Percentiles rank a stretch among this genome's conserved stretches.
Evolutionary conservation across 2,113 vertebrate genomes (phyloP).

Genomic region (Scalopus aquaticus): DNA sequence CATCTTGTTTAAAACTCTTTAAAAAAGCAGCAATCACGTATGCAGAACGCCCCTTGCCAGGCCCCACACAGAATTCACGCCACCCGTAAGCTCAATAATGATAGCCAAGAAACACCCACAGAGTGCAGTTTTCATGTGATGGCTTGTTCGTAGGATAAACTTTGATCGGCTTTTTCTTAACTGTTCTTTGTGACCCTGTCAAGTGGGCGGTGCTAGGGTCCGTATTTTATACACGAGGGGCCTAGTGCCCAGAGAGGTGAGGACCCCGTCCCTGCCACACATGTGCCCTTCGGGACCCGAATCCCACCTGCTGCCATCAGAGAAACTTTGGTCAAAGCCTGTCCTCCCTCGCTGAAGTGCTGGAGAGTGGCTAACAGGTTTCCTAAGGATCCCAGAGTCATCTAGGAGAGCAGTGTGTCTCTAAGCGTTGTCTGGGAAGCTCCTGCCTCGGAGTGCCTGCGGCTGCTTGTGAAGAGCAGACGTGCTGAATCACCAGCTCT

Average conservation of each 20-base stretch:
- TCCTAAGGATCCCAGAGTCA: not conserved
- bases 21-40: not conserved
- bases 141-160: not conserved
- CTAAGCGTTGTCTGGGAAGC: not conserved
- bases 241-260: not conserved
- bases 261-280: not conserved
- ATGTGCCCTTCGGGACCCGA: too few species aligned
- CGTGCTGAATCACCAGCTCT: not conserved
- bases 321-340: not conserved
- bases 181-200: not conserved
- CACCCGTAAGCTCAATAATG: not conserved
- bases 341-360: not conserved
- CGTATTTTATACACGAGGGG: not conserved
- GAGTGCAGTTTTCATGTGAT: not conserved
- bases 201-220: not conserved
- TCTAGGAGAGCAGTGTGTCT: slow-evolving; percentile 14
- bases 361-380: not conserved
- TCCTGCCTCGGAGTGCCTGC: not conserved
- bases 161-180: not conserved
- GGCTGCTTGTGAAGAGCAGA: not conserved
- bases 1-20: slow-evolving; percentile 25
- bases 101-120: not conserved
- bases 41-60: not conserved
- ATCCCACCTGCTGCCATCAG: too few species aligned
- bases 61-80: not conserved